These are phyloP conservation scores for Asarcornis scutulata DNA, from an alignment of 2,113 vertebrate genomes.

Conservation along the genomic window DNA sequence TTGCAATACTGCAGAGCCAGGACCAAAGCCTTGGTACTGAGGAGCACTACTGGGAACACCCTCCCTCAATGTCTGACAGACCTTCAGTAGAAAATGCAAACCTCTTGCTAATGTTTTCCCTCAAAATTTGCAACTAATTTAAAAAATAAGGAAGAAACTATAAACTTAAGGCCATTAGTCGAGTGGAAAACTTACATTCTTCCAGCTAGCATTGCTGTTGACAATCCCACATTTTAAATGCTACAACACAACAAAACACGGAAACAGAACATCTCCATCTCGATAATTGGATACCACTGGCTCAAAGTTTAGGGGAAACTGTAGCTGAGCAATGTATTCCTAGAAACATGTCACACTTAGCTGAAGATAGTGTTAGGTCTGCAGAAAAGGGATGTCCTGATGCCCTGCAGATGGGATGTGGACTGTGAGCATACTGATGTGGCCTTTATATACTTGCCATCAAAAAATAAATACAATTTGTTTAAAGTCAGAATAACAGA, in stretches of 20 bases:
- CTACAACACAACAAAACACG: accelerated
- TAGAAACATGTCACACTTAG: not conserved
- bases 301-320: not conserved
- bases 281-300: not conserved
- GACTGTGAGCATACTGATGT: not conserved
- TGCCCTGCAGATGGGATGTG: not conserved
- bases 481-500: not conserved
- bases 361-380: not conserved
- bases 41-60: not conserved
- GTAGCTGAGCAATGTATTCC: not conserved
- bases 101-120: not conserved
- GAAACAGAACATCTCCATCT: not conserved
- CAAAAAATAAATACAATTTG: not conserved
- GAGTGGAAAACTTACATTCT: not conserved
- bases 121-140: not conserved
- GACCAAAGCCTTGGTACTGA: not conserved
- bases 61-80: not conserved
- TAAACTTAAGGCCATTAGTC: not conserved
- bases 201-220: not conserved
- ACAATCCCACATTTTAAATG: too few relatives aligned
- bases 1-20: not conserved
- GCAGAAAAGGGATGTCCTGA: not conserved
- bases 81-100: not conserved
- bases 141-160: not conserved
- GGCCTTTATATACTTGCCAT: not conserved